These are phyloP conservation scores for Drosophila peninsularis DNA, from an alignment of 2,888 invertebrate species.

Conservation along the genomic window DNA sequence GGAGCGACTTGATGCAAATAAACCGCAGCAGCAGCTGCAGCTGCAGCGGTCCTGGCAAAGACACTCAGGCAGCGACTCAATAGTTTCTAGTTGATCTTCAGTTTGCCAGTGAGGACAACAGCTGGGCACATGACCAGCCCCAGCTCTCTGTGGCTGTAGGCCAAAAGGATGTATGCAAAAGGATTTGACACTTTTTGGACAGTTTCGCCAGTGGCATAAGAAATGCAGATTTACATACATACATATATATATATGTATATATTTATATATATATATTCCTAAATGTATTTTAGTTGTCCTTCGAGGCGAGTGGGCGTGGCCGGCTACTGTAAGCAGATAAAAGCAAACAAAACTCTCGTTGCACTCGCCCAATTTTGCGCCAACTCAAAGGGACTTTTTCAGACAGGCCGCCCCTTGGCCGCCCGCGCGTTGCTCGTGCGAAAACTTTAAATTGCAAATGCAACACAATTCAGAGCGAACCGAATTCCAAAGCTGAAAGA, in stretches of 20 bases:
- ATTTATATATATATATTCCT: conserved; percentile 2
- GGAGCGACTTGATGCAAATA: conserved; percentile 56
- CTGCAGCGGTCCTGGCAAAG: conserved; percentile 31
- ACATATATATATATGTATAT: background rate
- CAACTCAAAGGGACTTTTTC: conserved; percentile 42
- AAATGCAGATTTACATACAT: conserved; percentile 54
- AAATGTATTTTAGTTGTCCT: conserved; percentile 30
- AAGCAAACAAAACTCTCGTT: conserved; percentile 53
- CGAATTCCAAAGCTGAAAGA: conserved; percentile 52
- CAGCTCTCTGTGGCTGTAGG: conserved; percentile 32
- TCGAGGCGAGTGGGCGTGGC: background rate
- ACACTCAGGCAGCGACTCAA: conserved; percentile 34
- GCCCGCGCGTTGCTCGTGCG: conserved; percentile 17
- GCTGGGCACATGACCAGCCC: conserved; percentile 28
- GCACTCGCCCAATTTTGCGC: conserved; percentile 49
- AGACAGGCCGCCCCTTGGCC: background rate
- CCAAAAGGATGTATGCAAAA: conserved; percentile 44
- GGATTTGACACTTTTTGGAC: conserved; percentile 68
- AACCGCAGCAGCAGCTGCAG: conserved; percentile 44
- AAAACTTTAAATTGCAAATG: conserved; percentile 67
- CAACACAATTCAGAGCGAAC: conserved; percentile 50
- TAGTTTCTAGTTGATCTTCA: conserved; percentile 24
- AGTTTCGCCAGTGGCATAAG: conserved; percentile 40
- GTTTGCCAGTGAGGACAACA: conserved; percentile 37
- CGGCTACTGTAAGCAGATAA: conserved; percentile 52